Percentiles rank a stretch among this genome's conserved stretches.
These are phyloP conservation scores for Bombus confusus DNA, from an alignment of 1,140 invertebrate species.

Conservation along the genomic window DNA sequence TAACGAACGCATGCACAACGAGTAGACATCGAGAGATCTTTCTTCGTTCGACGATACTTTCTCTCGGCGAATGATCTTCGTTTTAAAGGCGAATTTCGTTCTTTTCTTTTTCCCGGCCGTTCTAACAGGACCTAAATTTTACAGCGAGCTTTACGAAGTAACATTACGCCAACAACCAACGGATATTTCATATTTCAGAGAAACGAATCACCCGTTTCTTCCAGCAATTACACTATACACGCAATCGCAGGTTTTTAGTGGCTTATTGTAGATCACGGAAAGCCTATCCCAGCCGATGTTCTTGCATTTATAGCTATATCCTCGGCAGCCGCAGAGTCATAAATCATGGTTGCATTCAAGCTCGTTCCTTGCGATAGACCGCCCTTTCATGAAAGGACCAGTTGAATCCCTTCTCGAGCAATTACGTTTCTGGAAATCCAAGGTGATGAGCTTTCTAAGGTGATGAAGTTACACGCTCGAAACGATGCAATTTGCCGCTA, in stretches of 20 bases:
- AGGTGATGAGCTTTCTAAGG: constrained; percentile 2
- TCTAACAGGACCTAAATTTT: too few relatives aligned
- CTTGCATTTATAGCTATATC: constrained; percentile 60
- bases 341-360: constrained; percentile 62
- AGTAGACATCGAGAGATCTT: background rate
- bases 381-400: constrained; percentile 51
- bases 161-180: too few relatives aligned
- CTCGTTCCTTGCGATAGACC: constrained; percentile 51
- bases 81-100: too few relatives aligned
- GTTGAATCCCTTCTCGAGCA: constrained; percentile 60
- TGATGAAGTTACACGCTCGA: constrained; percentile 10
- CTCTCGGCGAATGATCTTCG: too few relatives aligned
- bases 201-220: background rate
- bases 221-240: background rate
- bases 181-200: background rate
- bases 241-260: constrained; percentile 41
- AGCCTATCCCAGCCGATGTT: constrained; percentile 53
- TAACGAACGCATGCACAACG: constrained; percentile 2
- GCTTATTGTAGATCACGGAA: constrained; percentile 31
- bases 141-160: too few relatives aligned
- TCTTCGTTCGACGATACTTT: too few relatives aligned
- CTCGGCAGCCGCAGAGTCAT: constrained; percentile 54
- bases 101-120: too few relatives aligned
- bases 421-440: constrained; percentile 58
- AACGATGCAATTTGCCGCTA: constrained; percentile 20